A percentile compares a stretch with the other conserved stretches of the same genome.
Conservation (phyloP, 2,888 invertebrate genomes). For the Agrotis puta region DNA sequence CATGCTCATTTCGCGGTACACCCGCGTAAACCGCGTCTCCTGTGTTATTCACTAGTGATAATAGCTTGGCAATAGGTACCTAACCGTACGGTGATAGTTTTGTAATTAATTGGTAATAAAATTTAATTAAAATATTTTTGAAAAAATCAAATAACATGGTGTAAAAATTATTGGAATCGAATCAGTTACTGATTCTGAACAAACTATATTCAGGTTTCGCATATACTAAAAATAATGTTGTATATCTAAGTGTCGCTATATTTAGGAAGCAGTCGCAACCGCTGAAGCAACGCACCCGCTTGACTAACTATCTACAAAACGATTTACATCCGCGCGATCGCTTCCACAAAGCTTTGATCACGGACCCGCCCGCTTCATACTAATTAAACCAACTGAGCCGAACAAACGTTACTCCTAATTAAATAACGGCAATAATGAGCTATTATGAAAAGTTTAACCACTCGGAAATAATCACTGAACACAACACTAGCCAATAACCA, state of each 20-base stretch:
- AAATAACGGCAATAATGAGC: slow-evolving; percentile 79
- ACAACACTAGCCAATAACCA: slow-evolving; percentile 55
- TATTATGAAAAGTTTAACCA: slow-evolving; percentile 75
- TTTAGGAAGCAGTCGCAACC: slow-evolving; percentile 27
- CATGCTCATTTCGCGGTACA: too few species aligned
- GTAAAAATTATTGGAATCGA: too few species aligned
- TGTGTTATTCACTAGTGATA: too few species aligned
- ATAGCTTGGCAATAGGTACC: too few species aligned
- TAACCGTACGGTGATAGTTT: too few species aligned
- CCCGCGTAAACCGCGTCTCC: too few species aligned
- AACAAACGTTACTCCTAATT: slow-evolving; percentile 74
- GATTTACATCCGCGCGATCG: slow-evolving; percentile 69
- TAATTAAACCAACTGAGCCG: slow-evolving; percentile 74
- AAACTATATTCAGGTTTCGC: too few species aligned
- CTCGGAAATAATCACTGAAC: slow-evolving; percentile 75
- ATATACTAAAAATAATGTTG: too few species aligned
- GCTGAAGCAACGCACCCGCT: slow-evolving; percentile 50
- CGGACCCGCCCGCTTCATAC: slow-evolving; percentile 65
- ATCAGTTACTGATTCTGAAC: too few species aligned
- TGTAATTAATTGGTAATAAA: too few species aligned
- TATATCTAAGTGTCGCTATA: slow-evolving; percentile 28
- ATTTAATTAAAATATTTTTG: too few species aligned
- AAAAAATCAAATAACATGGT: too few species aligned
- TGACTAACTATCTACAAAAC: slow-evolving; percentile 60
- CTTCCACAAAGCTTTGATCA: slow-evolving; percentile 80